Base-by-base conservation (phyloP, 2,113 vertebrate genomes). In the Anhinga anhinga region DNA sequence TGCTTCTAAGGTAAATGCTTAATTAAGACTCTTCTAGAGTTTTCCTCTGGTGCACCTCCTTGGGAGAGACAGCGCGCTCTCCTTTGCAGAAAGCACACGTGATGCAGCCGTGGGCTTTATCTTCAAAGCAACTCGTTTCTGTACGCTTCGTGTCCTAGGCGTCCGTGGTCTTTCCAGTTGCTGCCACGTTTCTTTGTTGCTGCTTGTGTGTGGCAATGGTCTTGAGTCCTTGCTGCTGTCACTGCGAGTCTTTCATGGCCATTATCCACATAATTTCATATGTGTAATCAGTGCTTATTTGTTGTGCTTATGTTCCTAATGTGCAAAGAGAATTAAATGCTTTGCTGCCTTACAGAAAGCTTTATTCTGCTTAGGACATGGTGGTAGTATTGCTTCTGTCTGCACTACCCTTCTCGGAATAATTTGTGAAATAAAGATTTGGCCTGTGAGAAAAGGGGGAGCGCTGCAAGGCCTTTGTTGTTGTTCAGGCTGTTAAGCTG, bases 211-310 rank as follows among this genome's bases (percentile, higher is more conserved):
- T 59, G 23, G 29, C 7, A 8, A 19, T 62, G 70, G 45, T 45
- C 38, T 74, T 42, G 9, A 34, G 56, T 40, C 10, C 76, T 22
- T 59, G 42, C 67, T 86, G n/a, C 77, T 53, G 58, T 25, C 14
- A 12, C 45, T 47, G 13, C 0, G 0, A 30, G 72, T 26, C 34
- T 84, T 58, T 56, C 9, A 0, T 59, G 32, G 23, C 49, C 52
- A 44, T 3, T 40, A 30, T 11, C 58, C 21, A 2, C 20, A 2
- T 61, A 21, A 13, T 73, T 44, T 36, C n/a, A 7, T n/a, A 13
- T 55, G 58, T 44, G 1, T 32, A 11, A 26, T 25, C 53, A 30
- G n/a, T 3, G 45, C 49, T 56, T 40, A 17, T 38, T 38, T 55
- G 29, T 26, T 69, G 61, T 76, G 74, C 49, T 82, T 2, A 16